Evolutionary conservation across 2,113 vertebrate species (phyloP).

Genomic region (Morphnarchus princeps): DNA sequence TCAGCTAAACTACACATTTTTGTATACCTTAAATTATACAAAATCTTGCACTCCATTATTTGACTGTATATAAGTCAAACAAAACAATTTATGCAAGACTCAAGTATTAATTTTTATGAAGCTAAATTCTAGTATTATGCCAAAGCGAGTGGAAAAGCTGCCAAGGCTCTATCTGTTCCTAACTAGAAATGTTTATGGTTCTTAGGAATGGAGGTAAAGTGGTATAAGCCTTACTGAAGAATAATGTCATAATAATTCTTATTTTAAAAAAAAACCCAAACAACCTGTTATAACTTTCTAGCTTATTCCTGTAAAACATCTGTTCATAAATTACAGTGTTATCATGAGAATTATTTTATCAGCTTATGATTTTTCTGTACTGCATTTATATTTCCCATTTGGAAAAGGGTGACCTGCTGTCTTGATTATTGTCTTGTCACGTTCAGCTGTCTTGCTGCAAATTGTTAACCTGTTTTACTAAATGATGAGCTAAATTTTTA

Average conservation of each 20-base stretch:
- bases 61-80: not conserved
- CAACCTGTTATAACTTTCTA: not conserved
- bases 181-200: not conserved
- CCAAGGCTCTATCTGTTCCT: not conserved
- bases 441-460: not conserved
- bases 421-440: not conserved
- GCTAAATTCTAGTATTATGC: not conserved
- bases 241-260: not conserved
- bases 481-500: not conserved
- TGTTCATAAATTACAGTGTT: not conserved
- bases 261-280: not conserved
- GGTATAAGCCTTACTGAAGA: not conserved
- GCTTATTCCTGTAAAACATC: not conserved
- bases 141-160: not conserved
- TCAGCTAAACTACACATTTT: not conserved
- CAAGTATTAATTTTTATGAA: not conserved
- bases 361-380: not conserved
- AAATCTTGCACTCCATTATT: not conserved
- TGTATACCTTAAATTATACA: not conserved
- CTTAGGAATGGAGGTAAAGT: not conserved
- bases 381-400: not conserved
- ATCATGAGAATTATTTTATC: not conserved
- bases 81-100: not conserved
- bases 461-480: not conserved
- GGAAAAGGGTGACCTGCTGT: not conserved